A percentile compares a stretch with the other conserved stretches of the same genome.
These are phyloP conservation scores for Drosophila seguyi DNA, from an alignment of 1,140 invertebrate species.

Conservation along the genomic window DNA sequence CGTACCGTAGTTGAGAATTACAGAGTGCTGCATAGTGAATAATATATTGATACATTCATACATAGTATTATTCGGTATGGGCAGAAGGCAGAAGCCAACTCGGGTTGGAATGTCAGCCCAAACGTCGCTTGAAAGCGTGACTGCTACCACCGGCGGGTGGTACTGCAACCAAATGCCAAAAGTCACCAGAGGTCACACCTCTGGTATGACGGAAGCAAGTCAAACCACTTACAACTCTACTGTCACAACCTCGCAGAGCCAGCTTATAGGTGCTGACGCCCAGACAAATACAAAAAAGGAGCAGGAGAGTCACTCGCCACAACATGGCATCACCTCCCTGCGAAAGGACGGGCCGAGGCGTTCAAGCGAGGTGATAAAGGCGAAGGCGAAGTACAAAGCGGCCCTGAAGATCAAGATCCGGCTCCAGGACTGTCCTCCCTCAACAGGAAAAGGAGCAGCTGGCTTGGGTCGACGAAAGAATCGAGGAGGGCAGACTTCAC, in stretches of 20 bases:
- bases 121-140: not conserved
- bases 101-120: not conserved
- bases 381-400: slow-evolving; percentile 1
- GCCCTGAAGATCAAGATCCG: not conserved
- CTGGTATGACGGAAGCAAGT: not conserved
- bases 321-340: not conserved
- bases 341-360: not conserved
- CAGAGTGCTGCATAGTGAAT: no score
- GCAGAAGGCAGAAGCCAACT: not conserved
- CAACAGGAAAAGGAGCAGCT: not conserved
- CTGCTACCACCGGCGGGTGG: not conserved
- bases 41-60: no score
- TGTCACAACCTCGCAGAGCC: not conserved
- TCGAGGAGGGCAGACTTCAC: not conserved
- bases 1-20: no score
- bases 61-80: not conserved
- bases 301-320: not conserved
- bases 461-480: not conserved
- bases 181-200: not conserved
- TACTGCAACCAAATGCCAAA: no score
- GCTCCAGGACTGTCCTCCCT: not conserved
- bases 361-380: slow-evolving; percentile 3
- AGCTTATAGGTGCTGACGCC: not conserved
- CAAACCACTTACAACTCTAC: not conserved
- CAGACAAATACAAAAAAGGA: not conserved